These are phyloP conservation scores for Brenthis daphne DNA, from an alignment of 2,888 invertebrate species.

Conservation along the genomic window DNA sequence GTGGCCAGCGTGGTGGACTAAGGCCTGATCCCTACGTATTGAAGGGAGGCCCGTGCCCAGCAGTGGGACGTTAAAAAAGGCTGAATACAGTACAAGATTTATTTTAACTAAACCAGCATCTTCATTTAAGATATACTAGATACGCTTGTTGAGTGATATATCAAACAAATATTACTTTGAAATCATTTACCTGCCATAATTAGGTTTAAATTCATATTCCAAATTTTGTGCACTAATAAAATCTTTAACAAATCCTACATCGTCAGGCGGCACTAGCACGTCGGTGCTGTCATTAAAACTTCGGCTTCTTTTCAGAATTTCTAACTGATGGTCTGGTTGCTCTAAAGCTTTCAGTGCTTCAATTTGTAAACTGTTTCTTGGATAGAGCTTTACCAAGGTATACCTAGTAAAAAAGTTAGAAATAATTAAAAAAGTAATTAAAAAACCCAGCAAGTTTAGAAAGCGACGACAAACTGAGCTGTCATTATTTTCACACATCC, in stretches of 20 bases:
- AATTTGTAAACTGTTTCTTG: conserved; percentile 51
- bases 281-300: conserved; percentile 67
- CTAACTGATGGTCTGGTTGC: conserved; percentile 51
- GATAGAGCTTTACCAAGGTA: conserved; percentile 57
- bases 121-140: too few species aligned
- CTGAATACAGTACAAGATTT: too few species aligned
- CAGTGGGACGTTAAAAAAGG: too few species aligned
- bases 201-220: conserved; percentile 49
- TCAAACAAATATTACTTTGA: not conserved
- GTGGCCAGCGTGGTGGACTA: too few species aligned
- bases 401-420: conserved; percentile 52
- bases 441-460: too few species aligned
- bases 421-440: too few species aligned
- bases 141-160: not conserved
- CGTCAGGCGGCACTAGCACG: conserved; percentile 57
- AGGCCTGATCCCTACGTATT: too few species aligned
- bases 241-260: conserved; percentile 47
- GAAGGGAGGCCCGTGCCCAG: too few species aligned
- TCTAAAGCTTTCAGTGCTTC: conserved; percentile 48
- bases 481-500: too few species aligned
- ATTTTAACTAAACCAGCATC: too few species aligned
- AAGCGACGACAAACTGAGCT: too few species aligned
- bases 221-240: conserved; percentile 51
- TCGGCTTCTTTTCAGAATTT: conserved; percentile 60
- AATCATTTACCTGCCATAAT: conserved; percentile 66